phyloP scores from a whole-genome alignment of 2,113 vertebrate species.

The Archocentrus centrarchus region DNA sequence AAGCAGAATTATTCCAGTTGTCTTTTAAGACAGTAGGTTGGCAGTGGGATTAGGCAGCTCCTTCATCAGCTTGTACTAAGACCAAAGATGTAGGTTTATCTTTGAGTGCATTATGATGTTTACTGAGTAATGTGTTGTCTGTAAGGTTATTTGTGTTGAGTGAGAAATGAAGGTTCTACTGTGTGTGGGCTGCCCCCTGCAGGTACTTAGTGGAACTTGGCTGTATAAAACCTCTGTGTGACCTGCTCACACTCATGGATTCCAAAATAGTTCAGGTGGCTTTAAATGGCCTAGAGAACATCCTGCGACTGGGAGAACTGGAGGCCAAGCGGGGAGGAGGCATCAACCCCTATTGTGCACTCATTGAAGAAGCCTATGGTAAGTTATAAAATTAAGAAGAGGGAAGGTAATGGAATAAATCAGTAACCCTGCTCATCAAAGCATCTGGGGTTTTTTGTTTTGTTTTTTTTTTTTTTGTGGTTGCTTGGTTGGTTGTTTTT shows the following conservation, averaged over 20 bases:
- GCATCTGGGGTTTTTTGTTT: no score
- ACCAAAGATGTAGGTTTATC: no score
- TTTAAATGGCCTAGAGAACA: conserved; percentile 95
- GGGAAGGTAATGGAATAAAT: not conserved
- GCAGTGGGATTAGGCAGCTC: not conserved
- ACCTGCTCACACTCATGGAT: conserved; percentile 98
- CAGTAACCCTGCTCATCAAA: not conserved
- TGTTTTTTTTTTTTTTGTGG: no score
- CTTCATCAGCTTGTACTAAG: not conserved
- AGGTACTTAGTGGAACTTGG: conserved; percentile 96
- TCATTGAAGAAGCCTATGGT: conserved; percentile 98
- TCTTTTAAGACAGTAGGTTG: not conserved
- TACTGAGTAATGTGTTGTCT: not conserved
- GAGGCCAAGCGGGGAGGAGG: conserved; percentile 93
- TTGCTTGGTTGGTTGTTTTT: no score
- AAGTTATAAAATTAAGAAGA: conserved; percentile 37
- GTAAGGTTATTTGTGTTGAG: not conserved
- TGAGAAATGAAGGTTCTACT: not conserved
- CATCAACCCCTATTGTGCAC: conserved; percentile 96
- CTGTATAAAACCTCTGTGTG: conserved; percentile 97
- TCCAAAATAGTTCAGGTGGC: conserved; percentile 98
- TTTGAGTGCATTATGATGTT: not conserved
- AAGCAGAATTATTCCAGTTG: not conserved
- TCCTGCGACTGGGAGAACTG: conserved; percentile 94
- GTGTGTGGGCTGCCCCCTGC: conserved; percentile 56